Conservation (phyloP, 2,797 vertebrate species). For the Tokudaia tokunoshimensis region DNA sequence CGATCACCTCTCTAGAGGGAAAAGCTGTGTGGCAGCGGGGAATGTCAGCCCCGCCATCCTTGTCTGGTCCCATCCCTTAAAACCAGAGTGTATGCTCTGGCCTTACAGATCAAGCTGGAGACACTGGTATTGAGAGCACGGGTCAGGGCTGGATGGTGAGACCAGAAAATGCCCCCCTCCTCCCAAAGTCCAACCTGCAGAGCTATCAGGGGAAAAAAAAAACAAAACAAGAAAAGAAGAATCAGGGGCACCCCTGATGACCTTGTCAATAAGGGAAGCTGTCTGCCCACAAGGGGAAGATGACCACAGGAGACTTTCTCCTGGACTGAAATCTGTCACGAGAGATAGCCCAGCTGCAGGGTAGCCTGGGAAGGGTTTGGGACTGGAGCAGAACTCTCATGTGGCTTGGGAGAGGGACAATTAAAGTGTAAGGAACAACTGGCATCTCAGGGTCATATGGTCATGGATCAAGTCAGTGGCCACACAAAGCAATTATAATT, state of each 20-base stretch:
- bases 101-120: neutral
- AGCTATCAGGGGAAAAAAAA: neutral
- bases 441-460: neutral
- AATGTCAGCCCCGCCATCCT: neutral
- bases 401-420: neutral
- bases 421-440: neutral
- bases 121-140: neutral
- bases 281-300: fast-evolving
- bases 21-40: neutral
- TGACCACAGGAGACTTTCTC: neutral
- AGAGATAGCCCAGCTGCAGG: neutral
- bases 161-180: neutral
- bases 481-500: neutral
- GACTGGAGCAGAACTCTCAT: fast-evolving
- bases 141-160: neutral
- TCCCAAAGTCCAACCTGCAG: neutral
- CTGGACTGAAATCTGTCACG: neutral
- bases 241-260: neutral
- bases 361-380: neutral
- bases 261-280: neutral
- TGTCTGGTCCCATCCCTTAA: neutral
- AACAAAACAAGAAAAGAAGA: neutral
- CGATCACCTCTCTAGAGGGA: neutral
- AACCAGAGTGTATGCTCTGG: neutral
- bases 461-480: neutral